Base-by-base conservation (phyloP, 2,888 invertebrate species). In the Pristionchus japonicus region DNA sequence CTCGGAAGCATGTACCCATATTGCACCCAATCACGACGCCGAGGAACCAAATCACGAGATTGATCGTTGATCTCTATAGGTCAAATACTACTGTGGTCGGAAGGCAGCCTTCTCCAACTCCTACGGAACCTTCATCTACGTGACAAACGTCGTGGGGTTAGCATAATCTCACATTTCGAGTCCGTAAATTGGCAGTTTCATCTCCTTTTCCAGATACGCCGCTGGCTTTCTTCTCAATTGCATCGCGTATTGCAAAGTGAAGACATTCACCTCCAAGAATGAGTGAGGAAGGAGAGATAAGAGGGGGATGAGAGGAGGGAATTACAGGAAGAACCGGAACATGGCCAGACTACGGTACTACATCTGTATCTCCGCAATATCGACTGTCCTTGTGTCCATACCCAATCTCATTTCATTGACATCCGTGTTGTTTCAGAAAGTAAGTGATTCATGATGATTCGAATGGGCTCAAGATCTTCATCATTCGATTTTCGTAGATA, bases 81-180 rank as follows among this genome's bases (percentile, higher is more conserved):
- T 82, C n/a, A 88, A 61, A n/a, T 88, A 82, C 37, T 88, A 88
- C 37, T 88, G 88, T 40, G 88, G 88, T 20, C 57, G 90, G 9
- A 90, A 90, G 64, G 90, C 89, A n/a, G 90, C 90, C 20, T 90
- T 90, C 47, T 87, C 90, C 23, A 85, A 86, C 49, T 70, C 40
- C 40, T 90, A 89, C 85, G 90, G 90, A 15, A 88, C 88, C 1
- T 89, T 82, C 34, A 88, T 90, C 17, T 90, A 90, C 86, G 43
- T 61, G 43, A 89, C 89, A 27, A 90, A 90, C 57, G 85, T 90
- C 20, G 20, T 86, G 34, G 88, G 90, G 80, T 90, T 84, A 70
- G 86, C 31, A 43, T 37, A 23, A 52, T 52, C 3, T 34, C 43
- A 20, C 34, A 13, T 83, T 34, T 47, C 77, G 27, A 15, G 70